Evolutionary conservation across 2,888 invertebrate genomes (phyloP).

Genomic region (Andrena hattorfiana): DNA sequence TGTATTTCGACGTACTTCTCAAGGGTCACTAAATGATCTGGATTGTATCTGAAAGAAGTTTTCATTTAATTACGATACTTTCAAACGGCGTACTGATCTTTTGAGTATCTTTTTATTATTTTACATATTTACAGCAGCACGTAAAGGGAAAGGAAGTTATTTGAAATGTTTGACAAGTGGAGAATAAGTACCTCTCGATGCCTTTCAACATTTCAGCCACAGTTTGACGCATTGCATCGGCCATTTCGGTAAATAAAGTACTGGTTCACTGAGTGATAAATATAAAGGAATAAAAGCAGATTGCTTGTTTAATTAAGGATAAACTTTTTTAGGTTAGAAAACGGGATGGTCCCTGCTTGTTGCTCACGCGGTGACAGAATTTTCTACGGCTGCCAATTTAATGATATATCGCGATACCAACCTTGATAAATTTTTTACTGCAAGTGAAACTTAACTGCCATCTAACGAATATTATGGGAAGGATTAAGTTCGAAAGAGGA

Average conservation of each 20-base stretch:
- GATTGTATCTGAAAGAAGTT: constrained; percentile 93
- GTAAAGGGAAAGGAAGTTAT: not conserved
- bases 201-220: constrained; percentile 95
- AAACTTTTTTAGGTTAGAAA: constrained; percentile 29
- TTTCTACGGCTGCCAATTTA: constrained; percentile 32
- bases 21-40: constrained; percentile 95
- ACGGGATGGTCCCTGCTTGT: not conserved
- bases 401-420: constrained; percentile 19
- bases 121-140: not conserved
- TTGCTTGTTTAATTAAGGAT: not conserved
- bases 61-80: constrained; percentile 7
- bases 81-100: not conserved
- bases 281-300: not conserved
- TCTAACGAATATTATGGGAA: not conserved
- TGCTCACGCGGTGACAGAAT: constrained; percentile 2
- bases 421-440: not conserved
- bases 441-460: not conserved
- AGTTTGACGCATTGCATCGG: constrained; percentile 94
- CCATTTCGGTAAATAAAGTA: constrained; percentile 86
- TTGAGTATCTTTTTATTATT: not conserved
- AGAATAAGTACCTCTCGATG: constrained; percentile 92
- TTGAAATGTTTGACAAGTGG: constrained; percentile 12
- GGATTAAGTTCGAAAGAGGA: not conserved
- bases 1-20: constrained; percentile 98
- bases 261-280: not conserved